These are phyloP conservation scores for Papilio protenor DNA, from an alignment of 2,888 invertebrate genomes.

Conservation along the genomic window DNA sequence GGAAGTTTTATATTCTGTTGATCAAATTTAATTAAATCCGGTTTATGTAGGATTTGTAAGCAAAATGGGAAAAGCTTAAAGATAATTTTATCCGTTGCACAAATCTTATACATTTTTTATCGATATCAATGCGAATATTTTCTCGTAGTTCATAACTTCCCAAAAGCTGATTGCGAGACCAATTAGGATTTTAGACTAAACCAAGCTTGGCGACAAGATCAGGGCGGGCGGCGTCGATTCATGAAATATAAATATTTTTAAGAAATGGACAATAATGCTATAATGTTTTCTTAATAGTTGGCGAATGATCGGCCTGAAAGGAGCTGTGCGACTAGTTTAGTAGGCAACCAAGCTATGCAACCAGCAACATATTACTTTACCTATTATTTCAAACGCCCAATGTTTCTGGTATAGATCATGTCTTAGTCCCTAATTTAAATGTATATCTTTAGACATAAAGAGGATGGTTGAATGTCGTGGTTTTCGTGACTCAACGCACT, in stretches of 20 bases:
- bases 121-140: neutral
- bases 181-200: neutral
- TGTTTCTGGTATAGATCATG: neutral
- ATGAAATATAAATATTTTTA: neutral
- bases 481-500: slow-evolving; percentile 4
- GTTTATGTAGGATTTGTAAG: neutral
- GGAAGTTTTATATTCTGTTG: neutral
- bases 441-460: neutral
- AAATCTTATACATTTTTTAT: too few species aligned
- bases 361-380: too few species aligned
- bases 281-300: neutral
- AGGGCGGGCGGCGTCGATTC: neutral
- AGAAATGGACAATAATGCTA: neutral
- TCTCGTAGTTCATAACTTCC: neutral
- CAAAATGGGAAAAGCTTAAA: neutral
- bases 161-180: neutral
- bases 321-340: too few species aligned
- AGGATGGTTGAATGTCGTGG: neutral
- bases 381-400: neutral
- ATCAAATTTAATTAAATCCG: slow-evolving; percentile 1
- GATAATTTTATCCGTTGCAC: neutral
- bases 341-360: too few species aligned
- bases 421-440: neutral
- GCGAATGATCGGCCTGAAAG: neutral
- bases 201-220: neutral